Evolutionary conservation across 1,140 invertebrate genomes (phyloP).

Genomic region (Bombus haemorrhoidalis): DNA sequence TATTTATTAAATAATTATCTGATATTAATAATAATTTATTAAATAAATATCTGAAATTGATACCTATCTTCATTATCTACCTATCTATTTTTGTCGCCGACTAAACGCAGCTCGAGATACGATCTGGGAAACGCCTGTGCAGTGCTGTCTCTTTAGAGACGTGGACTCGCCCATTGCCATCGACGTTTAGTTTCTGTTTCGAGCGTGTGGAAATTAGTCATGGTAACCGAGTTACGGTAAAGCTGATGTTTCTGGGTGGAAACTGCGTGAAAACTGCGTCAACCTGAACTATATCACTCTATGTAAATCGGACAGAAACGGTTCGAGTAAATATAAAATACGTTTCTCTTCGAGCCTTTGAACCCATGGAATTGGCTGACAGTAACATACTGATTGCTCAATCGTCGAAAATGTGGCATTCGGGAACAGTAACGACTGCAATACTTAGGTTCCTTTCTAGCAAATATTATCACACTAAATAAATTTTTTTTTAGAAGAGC

Average conservation of each 20-base stretch:
- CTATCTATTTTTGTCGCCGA: too few relatives aligned
- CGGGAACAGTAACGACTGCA: too few relatives aligned
- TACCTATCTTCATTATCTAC: too few relatives aligned
- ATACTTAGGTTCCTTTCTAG: too few relatives aligned
- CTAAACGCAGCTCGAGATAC: neutral
- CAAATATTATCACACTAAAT: too few relatives aligned
- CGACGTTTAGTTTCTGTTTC: conserved; percentile 27
- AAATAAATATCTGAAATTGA: too few relatives aligned
- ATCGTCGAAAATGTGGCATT: too few relatives aligned
- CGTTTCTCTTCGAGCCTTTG: neutral
- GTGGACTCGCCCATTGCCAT: conserved; percentile 6
- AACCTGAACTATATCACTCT: neutral
- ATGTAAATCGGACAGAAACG: neutral
- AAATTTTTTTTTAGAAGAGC: too few relatives aligned
- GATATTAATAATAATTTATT: too few relatives aligned
- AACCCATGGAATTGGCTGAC: neutral
- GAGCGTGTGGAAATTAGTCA: conserved; percentile 11
- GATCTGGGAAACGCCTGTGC: neutral
- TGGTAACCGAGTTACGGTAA: neutral
- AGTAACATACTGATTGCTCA: too few relatives aligned
- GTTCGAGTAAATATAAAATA: neutral
- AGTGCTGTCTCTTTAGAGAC: neutral
- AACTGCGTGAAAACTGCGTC: neutral
- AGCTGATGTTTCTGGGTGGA: neutral
- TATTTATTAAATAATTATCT: too few relatives aligned